Conservation (phyloP, 2,113 vertebrate genomes). For the Oncorhynchus masou region DNA sequence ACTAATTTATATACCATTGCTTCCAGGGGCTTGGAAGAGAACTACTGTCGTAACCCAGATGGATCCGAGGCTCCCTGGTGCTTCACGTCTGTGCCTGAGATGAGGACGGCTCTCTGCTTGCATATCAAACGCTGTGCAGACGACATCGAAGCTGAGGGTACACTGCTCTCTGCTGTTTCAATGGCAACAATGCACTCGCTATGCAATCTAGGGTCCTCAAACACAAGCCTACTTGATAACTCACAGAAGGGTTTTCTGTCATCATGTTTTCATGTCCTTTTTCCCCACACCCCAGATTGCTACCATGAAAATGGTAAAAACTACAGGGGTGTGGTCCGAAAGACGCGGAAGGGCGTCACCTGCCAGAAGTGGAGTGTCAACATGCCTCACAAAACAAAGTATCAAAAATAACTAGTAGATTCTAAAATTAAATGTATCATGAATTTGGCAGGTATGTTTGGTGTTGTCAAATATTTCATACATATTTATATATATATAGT, state of each 20-base stretch:
- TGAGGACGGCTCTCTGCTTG: slow-evolving; percentile 88
- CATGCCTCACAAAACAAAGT: slow-evolving; percentile 83
- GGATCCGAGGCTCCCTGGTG: slow-evolving; percentile 97
- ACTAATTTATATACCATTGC: not conserved
- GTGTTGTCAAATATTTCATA: not conserved
- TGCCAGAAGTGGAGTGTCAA: slow-evolving; percentile 89
- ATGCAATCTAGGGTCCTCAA: not conserved
- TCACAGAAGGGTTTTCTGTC: not conserved
- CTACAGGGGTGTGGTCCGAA: slow-evolving; percentile 83
- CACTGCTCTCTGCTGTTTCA: slow-evolving; percentile 10
- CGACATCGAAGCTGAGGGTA: slow-evolving; percentile 83
- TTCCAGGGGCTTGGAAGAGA: slow-evolving; percentile 87
- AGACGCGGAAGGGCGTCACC: slow-evolving; percentile 89
- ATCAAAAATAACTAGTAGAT: slow-evolving; percentile 40
- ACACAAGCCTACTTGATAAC: not conserved
- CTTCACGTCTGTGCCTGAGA: slow-evolving; percentile 78
- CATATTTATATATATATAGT: too few species aligned
- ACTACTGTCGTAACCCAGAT: slow-evolving; percentile 95
- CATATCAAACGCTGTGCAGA: slow-evolving; percentile 92
- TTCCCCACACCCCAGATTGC: slow-evolving; percentile 76
- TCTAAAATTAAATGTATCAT: not conserved
- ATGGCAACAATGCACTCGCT: too few species aligned
- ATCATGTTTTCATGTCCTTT: not conserved
- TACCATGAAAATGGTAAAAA: slow-evolving; percentile 83
- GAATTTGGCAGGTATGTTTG: not conserved